Evolutionary conservation across 2,888 invertebrate species (phyloP).

Genomic region (Amblyjoppa proteus): DNA sequence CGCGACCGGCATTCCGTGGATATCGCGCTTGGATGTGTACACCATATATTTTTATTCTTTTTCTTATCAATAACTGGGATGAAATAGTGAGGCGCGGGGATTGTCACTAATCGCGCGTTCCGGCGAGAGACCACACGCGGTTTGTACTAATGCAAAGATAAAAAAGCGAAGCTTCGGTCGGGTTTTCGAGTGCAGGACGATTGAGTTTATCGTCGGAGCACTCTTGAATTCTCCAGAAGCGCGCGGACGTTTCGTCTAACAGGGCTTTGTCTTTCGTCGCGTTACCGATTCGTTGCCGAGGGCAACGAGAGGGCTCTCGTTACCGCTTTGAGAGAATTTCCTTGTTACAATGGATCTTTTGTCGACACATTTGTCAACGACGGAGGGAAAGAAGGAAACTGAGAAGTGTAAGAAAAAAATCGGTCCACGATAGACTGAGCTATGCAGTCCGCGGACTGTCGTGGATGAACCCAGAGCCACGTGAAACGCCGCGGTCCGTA

Average conservation of each 20-base stretch:
- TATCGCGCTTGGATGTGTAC: conserved; percentile 6
- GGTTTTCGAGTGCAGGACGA: conserved; percentile 18
- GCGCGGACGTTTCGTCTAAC: not conserved
- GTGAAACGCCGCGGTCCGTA: no score
- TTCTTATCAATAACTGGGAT: conserved; percentile 54
- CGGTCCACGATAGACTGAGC: not conserved
- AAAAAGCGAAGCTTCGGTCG: conserved; percentile 29
- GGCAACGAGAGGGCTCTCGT: not conserved
- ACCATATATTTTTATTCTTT: conserved; percentile 7
- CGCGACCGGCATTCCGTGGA: conserved; percentile 2
- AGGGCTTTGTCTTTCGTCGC: conserved; percentile 7
- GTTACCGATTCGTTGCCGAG: not conserved
- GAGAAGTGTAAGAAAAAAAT: not conserved
- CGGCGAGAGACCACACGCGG: conserved; percentile 65
- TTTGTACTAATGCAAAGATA: conserved; percentile 68
- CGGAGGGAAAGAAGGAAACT: conserved; percentile 3
- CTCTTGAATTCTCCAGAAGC: not conserved
- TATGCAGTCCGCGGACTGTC: no score
- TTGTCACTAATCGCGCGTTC: conserved; percentile 30
- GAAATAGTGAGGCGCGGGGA: conserved; percentile 34
- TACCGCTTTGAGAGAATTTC: not conserved
- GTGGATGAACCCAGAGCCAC: no score
- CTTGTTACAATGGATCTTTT: conserved; percentile 2
- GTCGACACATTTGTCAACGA: conserved; percentile 39
- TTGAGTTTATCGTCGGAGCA: conserved; percentile 43